Conservation (phyloP, 2,888 invertebrate genomes). For the Mechanitis messenoides region DNA sequence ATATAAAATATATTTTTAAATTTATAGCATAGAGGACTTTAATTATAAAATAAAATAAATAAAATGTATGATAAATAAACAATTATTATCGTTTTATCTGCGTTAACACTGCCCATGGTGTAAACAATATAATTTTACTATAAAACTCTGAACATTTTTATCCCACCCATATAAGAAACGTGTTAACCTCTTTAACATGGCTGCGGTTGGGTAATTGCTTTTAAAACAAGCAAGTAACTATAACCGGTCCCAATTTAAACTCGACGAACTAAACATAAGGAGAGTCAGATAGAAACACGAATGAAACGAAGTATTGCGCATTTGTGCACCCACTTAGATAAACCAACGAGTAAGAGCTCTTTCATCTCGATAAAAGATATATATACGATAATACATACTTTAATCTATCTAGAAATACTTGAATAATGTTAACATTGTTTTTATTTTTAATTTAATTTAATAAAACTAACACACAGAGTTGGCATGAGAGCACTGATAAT, state of each 20-base stretch:
- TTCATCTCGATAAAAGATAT: conserved; percentile 23
- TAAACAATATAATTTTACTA: conserved; percentile 11
- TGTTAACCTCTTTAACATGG: conserved; percentile 24
- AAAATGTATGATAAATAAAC: no score
- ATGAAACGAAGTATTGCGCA: conserved; percentile 41
- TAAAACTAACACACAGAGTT: no score
- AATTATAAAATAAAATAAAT: no score
- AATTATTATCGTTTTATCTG: conserved; percentile 4
- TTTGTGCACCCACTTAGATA: conserved; percentile 58
- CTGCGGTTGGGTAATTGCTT: conserved; percentile 31
- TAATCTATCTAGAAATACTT: no score
- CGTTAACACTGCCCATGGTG: neutral
- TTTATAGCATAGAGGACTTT: no score
- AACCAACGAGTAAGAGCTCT: conserved; percentile 34
- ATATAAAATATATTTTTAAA: no score
- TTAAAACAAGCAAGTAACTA: conserved; percentile 33
- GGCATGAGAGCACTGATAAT: no score
- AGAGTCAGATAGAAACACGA: conserved; percentile 34
- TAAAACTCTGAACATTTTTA: conserved; percentile 16
- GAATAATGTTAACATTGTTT: no score
- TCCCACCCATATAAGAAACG: conserved; percentile 23
- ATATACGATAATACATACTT: no score
- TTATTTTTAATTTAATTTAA: no score
- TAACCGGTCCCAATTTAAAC: conserved; percentile 45
- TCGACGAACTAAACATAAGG: conserved; percentile 33